Evolutionary conservation across 2,888 invertebrate genomes (phyloP).

Genomic region (Sylvicola cinctus): DNA sequence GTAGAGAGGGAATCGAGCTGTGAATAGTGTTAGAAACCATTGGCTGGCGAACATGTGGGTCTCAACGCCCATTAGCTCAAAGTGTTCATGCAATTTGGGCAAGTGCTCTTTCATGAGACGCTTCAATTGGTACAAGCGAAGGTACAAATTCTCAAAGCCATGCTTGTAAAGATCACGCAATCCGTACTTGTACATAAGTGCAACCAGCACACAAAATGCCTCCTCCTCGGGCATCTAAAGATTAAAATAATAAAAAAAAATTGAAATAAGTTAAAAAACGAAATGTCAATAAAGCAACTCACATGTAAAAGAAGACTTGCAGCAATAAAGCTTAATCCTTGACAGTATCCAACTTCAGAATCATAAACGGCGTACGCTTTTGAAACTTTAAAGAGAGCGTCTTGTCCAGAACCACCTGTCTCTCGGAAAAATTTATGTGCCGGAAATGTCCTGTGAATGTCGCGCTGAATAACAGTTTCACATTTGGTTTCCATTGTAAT

Average conservation of each 20-base stretch:
- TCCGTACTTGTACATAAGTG: conserved; percentile 92
- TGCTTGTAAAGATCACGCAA: conserved; percentile 88
- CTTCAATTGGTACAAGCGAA: conserved; percentile 87
- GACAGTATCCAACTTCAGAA: conserved; percentile 95
- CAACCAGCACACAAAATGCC: conserved; percentile 90
- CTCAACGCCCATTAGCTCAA: conserved; percentile 66
- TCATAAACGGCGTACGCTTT: conserved; percentile 96
- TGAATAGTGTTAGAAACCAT: conserved; percentile 99
- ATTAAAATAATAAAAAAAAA: background rate
- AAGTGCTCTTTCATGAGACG: conserved; percentile 80
- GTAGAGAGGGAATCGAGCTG: conserved; percentile 92
- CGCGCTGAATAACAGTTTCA: conserved; percentile 87
- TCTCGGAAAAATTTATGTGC: conserved; percentile 97
- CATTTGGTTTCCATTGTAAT: conserved; percentile 88
- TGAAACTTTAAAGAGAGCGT: conserved; percentile 84
- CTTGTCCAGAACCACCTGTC: conserved; percentile 69
- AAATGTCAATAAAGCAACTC: conserved; percentile 23
- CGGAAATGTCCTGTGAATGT: conserved; percentile 95
- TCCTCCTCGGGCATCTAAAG: conserved; percentile 98
- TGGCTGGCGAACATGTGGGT: conserved; percentile 99
- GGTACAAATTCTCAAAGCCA: conserved; percentile 88
- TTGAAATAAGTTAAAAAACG: background rate
- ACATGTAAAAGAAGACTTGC: conserved; percentile 91
- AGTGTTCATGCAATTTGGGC: conserved; percentile 60
- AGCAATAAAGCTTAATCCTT: conserved; percentile 93